These are phyloP conservation scores for Sarotherodon lohbergeri DNA, from an alignment of 2,113 vertebrate genomes.

Conservation along the genomic window DNA sequence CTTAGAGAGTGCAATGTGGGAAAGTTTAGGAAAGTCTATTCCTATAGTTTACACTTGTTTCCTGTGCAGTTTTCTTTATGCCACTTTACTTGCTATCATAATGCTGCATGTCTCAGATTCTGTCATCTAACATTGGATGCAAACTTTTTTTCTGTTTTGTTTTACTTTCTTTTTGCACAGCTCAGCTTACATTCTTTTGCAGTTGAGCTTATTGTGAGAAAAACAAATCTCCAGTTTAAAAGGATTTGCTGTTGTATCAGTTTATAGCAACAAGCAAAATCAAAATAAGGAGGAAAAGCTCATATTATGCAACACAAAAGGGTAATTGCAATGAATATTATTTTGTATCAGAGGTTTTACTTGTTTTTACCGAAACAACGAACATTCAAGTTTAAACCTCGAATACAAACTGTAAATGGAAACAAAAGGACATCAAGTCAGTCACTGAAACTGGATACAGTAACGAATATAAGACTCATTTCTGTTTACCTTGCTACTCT, in stretches of 20 bases:
- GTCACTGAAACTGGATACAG: background rate
- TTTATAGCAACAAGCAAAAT: background rate
- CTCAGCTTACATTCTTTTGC: background rate
- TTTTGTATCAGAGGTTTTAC: background rate
- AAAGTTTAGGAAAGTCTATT: background rate
- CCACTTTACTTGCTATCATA: background rate
- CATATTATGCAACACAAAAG: background rate
- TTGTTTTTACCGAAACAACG: background rate
- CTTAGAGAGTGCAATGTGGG: slow-evolving; percentile 1
- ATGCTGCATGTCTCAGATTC: background rate
- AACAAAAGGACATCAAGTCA: background rate
- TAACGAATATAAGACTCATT: background rate
- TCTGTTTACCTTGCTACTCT: background rate
- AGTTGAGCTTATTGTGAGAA: background rate
- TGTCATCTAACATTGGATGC: background rate
- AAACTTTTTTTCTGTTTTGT: background rate
- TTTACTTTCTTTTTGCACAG: background rate
- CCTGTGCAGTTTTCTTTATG: background rate
- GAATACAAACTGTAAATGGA: background rate
- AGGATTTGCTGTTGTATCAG: background rate
- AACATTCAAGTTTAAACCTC: background rate
- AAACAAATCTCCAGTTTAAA: background rate
- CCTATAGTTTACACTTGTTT: slow-evolving; percentile 2
- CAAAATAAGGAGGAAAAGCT: background rate
- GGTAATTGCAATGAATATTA: background rate